Percentiles rank a stretch among this genome's conserved stretches.
phyloP scores from a whole-genome alignment of 2,797 vertebrate species.

The Peromyscus melanophrys region DNA sequence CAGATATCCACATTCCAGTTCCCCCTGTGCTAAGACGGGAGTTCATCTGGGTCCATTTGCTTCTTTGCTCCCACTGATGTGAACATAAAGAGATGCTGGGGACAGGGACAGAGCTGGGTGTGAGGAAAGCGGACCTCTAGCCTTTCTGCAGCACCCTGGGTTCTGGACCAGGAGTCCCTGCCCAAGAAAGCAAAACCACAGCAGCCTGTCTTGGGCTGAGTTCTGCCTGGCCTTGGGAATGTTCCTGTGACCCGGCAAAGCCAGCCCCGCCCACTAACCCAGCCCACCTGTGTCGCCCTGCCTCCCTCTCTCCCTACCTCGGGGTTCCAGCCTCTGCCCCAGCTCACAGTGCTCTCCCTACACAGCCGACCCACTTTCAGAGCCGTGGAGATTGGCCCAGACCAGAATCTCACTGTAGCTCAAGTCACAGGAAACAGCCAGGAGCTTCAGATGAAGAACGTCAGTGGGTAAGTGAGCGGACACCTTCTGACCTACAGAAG shows the following conservation, averaged over 20 bases:
- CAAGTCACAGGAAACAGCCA: constrained; percentile 70
- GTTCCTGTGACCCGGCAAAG: background rate
- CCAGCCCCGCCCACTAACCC: too few species aligned
- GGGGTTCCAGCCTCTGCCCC: background rate
- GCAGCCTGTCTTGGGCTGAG: background rate
- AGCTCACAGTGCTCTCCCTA: background rate
- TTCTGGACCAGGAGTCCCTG: background rate
- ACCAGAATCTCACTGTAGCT: constrained; percentile 72
- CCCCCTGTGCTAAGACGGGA: background rate
- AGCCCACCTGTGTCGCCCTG: rapidly evolving
- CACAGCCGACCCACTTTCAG: constrained; percentile 84
- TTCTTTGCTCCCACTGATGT: background rate
- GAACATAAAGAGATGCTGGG: background rate
- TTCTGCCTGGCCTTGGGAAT: background rate
- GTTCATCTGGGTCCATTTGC: background rate
- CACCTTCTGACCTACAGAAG: too few species aligned
- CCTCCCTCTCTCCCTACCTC: background rate
- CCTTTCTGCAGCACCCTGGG: constrained; percentile 15
- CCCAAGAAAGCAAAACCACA: background rate
- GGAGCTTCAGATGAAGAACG: constrained; percentile 79
- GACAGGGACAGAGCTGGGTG: background rate
- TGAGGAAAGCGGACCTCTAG: background rate
- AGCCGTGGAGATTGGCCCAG: background rate
- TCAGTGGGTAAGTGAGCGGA: constrained; percentile 83
- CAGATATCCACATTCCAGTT: background rate